These are phyloP conservation scores for Diadema setosum DNA, from an alignment of 35 echinoderm and acorn worm genomes.

Conservation along the genomic window DNA sequence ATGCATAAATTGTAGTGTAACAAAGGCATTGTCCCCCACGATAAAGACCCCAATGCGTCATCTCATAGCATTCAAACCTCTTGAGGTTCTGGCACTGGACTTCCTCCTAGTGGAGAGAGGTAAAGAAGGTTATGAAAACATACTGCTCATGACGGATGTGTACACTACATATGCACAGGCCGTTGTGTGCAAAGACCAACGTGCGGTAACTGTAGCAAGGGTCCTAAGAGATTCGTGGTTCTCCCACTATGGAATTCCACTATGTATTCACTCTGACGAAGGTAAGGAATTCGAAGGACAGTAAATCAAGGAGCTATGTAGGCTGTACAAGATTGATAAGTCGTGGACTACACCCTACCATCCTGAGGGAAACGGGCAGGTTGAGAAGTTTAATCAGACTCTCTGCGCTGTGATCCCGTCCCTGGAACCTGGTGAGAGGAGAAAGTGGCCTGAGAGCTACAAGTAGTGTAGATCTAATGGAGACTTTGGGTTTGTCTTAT, in stretches of 20 bases:
- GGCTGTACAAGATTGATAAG: constrained; percentile 25
- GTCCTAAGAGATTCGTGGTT: constrained; percentile 40
- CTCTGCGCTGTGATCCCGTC: constrained; percentile 23
- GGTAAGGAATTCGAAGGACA: constrained; percentile 35
- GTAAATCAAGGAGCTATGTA: constrained; percentile 22
- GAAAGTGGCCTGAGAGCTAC: not conserved
- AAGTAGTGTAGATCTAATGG: not conserved
- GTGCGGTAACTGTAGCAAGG: constrained; percentile 7
- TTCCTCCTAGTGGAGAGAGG: constrained; percentile 32
- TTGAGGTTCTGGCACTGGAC: constrained; percentile 38
- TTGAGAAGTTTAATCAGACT: constrained; percentile 34
- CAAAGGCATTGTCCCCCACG: not conserved
- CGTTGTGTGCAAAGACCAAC: constrained; percentile 23
- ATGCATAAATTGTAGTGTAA: constrained; percentile 19
- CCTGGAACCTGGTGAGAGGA: not conserved
- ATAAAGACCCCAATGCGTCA: not conserved
- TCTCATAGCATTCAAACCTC: constrained; percentile 34
- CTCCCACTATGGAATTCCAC: constrained; percentile 28
- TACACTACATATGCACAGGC: constrained; percentile 47
- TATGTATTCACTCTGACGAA: constrained; percentile 36
- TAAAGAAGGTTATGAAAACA: not conserved
- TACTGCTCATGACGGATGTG: constrained; percentile 45
- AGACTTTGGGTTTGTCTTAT: too few species aligned
- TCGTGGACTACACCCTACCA: constrained; percentile 43
- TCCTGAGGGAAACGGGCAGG: constrained; percentile 56